Evolutionary conservation across 2,797 vertebrate genomes (phyloP).

Genomic region (Anguilla pacifica): DNA sequence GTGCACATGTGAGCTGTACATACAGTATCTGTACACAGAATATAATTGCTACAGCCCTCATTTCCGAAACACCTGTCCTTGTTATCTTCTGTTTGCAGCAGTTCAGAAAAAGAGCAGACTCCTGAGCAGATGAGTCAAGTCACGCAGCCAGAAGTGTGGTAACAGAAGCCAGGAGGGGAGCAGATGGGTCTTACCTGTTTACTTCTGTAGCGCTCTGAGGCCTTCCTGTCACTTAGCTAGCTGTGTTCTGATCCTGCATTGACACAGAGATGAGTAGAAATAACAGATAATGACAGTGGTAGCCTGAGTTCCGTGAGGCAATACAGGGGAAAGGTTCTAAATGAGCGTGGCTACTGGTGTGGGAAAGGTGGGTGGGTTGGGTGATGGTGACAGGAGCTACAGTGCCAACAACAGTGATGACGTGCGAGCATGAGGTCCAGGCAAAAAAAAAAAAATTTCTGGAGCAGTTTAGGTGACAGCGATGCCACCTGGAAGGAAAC

Average conservation of each 20-base stretch:
- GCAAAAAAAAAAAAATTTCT: too few species aligned
- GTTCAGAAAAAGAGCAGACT: constrained; percentile 6
- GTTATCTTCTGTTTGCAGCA: constrained; percentile 12
- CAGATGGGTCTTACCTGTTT: constrained; percentile 12
- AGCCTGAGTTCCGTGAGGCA: not conserved
- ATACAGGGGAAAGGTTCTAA: not conserved
- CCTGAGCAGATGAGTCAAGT: not conserved
- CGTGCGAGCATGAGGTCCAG: not conserved
- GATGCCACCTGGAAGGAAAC: not conserved
- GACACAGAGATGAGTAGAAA: not conserved
- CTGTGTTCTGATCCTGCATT: not conserved
- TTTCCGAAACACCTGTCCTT: not conserved
- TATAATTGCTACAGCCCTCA: not conserved
- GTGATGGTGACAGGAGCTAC: not conserved
- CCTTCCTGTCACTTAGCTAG: constrained; percentile 5
- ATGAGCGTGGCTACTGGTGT: not conserved
- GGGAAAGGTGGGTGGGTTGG: not conserved
- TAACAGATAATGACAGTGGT: not conserved
- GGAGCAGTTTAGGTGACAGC: not conserved
- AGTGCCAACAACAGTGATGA: not conserved
- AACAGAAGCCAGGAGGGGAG: not conserved
- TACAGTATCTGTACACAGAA: not conserved
- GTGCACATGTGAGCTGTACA: not conserved
- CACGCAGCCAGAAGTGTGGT: not conserved
- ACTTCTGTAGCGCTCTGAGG: not conserved